A percentile compares a stretch with the other conserved stretches of the same genome.
phyloP scores from a whole-genome alignment of 1,140 invertebrate species.

The Penaeus chinensis region DNA sequence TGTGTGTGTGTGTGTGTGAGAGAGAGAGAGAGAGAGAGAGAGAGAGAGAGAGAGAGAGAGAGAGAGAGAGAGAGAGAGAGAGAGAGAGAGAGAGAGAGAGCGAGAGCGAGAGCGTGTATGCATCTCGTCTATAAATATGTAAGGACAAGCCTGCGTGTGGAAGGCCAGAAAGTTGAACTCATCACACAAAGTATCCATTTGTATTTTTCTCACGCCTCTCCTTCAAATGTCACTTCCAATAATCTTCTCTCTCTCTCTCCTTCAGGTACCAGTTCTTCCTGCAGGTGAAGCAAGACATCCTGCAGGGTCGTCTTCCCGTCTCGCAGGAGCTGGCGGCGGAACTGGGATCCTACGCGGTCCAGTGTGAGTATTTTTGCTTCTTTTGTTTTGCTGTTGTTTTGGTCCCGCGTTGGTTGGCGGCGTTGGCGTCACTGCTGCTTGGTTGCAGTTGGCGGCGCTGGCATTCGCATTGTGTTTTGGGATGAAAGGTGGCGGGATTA shows the following conservation, averaged over 20 bases:
- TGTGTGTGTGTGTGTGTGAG: neutral
- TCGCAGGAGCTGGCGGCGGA: conserved; percentile 90
- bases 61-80: neutral
- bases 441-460: too few relatives aligned
- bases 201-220: neutral
- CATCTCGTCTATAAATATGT: neutral
- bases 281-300: conserved; percentile 94
- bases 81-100: neutral
- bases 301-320: conserved; percentile 89
- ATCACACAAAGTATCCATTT: neutral
- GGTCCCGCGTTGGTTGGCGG: neutral
- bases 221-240: neutral
- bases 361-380: conserved; percentile 82
- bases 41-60: too few relatives aligned
- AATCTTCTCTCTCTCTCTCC: conserved; percentile 55
- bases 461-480: too few relatives aligned
- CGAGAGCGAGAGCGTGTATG: neutral
- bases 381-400: conserved; percentile 9
- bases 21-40: too few relatives aligned
- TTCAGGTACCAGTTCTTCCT: conserved; percentile 95
- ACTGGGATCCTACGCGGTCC: conserved; percentile 91
- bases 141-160: neutral
- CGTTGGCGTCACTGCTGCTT: too few relatives aligned
- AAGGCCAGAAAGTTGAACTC: neutral
- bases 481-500: too few relatives aligned